Percentiles rank a stretch among this genome's conserved stretches.
Evolutionary conservation across 2,888 invertebrate species (phyloP).

Genomic region (Nowickia ferox): DNA sequence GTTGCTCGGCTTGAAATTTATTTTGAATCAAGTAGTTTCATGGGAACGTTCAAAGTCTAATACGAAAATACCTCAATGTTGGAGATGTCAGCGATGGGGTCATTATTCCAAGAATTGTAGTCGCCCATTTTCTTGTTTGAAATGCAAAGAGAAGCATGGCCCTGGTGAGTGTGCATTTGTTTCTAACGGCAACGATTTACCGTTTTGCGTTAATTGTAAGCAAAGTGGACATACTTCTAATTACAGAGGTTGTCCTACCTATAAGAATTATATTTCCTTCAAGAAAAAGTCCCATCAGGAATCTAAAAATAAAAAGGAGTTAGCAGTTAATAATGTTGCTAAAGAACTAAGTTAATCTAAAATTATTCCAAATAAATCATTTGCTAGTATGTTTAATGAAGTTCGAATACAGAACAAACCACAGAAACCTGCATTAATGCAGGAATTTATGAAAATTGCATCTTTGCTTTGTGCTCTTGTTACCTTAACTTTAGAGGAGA

Average conservation of each 20-base stretch:
- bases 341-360: background rate
- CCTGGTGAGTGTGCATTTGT: constrained; percentile 4
- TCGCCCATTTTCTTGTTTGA: constrained; percentile 17
- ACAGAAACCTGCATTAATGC: background rate
- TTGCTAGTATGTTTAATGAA: constrained; percentile 1
- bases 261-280: too few species aligned
- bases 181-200: background rate
- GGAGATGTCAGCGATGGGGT: too few species aligned
- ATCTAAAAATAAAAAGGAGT: too few species aligned
- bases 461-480: background rate
- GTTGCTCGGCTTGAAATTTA: background rate
- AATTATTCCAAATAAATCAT: background rate
- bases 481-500: background rate
- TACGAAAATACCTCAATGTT: constrained; percentile 9
- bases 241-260: too few species aligned
- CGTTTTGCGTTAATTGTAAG: constrained; percentile 23
- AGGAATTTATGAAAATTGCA: background rate
- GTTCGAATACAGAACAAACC: background rate
- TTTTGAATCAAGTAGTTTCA: background rate
- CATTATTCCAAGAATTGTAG: constrained; percentile 23
- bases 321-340: background rate
- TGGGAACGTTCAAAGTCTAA: constrained; percentile 14
- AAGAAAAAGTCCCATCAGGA: too few species aligned
- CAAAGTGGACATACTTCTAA: too few species aligned
- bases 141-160: background rate